Evolutionary conservation across 2,113 vertebrate species (phyloP).

Genomic region (Poecilia latipinna): DNA sequence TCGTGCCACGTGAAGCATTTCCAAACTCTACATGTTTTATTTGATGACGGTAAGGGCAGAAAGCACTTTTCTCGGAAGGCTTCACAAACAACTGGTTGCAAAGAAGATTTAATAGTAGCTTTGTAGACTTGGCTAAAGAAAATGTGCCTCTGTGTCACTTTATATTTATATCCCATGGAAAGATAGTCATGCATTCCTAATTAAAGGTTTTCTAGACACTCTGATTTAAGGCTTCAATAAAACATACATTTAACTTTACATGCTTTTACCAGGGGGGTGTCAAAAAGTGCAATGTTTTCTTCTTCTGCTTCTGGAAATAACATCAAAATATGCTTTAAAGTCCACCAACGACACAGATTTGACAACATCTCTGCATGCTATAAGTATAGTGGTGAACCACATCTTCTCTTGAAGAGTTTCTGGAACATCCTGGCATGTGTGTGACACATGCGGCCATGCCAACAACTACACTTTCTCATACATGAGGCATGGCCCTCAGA

Average conservation of each 20-base stretch:
- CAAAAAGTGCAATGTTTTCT: too few species aligned
- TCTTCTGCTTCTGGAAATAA: neutral
- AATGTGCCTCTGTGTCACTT: too few species aligned
- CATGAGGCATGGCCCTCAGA: conserved; percentile 48
- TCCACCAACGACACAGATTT: neutral
- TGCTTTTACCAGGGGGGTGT: too few species aligned
- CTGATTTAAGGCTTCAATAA: too few species aligned
- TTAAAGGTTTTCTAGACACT: too few species aligned
- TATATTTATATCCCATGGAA: too few species aligned
- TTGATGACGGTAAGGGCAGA: too few species aligned
- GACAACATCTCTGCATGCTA: neutral
- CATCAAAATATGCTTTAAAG: neutral
- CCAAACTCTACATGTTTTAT: too few species aligned
- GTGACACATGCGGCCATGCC: conserved; percentile 5
- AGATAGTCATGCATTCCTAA: too few species aligned
- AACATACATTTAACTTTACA: too few species aligned
- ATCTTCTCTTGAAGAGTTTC: conserved; percentile 12
- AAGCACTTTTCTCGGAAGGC: neutral
- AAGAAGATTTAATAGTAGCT: neutral
- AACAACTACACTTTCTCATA: conserved; percentile 44
- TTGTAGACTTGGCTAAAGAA: neutral
- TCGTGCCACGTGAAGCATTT: too few species aligned
- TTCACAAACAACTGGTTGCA: neutral
- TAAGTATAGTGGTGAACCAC: neutral
- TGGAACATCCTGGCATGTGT: neutral